These are phyloP conservation scores for Lichenostomus cassidix DNA, from an alignment of 2,113 vertebrate species.

Conservation along the genomic window DNA sequence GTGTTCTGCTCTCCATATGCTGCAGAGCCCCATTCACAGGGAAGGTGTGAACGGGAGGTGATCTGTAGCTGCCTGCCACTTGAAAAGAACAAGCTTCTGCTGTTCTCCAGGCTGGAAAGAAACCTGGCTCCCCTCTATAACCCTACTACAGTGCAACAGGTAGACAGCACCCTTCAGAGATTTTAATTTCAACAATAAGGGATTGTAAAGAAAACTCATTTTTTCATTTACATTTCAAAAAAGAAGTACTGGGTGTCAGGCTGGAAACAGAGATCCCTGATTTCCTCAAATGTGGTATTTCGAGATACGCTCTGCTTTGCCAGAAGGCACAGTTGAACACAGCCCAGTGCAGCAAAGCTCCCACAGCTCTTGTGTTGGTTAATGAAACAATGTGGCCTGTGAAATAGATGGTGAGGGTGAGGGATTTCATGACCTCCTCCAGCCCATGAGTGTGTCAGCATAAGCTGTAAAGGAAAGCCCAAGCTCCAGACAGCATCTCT, in stretches of 20 bases:
- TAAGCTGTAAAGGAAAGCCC: background rate
- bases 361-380: background rate
- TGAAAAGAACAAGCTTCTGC: background rate
- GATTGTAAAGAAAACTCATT: background rate
- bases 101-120: background rate
- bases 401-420: background rate
- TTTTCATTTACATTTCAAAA: background rate
- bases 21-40: background rate
- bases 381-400: background rate
- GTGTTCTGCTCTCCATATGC: constrained; percentile 25
- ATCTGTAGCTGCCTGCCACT: background rate
- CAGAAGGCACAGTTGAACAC: background rate
- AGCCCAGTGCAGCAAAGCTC: background rate
- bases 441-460: background rate
- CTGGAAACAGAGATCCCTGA: background rate
- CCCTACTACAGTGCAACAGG: background rate
- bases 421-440: background rate
- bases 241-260: background rate
- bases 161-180: background rate
- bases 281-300: background rate
- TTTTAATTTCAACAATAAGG: background rate
- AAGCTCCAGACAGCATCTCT: background rate
- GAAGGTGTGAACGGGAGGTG: constrained; percentile 4
- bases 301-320: accelerated
- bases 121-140: background rate